Conservation (phyloP, 2,888 invertebrate genomes). For the Tortrix viridana region DNA sequence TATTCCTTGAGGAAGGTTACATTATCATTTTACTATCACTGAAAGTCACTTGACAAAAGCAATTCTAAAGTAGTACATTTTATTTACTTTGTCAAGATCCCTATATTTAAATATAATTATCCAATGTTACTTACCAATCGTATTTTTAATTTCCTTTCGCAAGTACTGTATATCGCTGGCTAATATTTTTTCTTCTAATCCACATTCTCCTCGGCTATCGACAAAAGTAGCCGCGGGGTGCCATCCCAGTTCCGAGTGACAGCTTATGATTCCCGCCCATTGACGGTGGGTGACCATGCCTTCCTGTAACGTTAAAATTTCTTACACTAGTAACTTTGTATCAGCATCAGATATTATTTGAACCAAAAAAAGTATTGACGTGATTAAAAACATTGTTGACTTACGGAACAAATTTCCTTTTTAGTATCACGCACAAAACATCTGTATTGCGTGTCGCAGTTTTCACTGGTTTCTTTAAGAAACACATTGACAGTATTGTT, state of each 20-base stretch:
- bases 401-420: slow-evolving; percentile 68
- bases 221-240: slow-evolving; percentile 88
- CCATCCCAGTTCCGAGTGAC: slow-evolving; percentile 87
- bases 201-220: slow-evolving; percentile 84
- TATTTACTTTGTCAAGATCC: too few species aligned
- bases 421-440: slow-evolving; percentile 78
- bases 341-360: neutral
- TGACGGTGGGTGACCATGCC: slow-evolving; percentile 50
- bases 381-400: slow-evolving; percentile 35
- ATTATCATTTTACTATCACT: too few species aligned
- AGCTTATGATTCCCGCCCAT: slow-evolving; percentile 89
- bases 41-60: too few species aligned
- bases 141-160: slow-evolving; percentile 75
- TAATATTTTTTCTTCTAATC: slow-evolving; percentile 67
- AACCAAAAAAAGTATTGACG: too few species aligned
- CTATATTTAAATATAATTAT: too few species aligned
- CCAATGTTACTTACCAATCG: slow-evolving; percentile 69
- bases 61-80: too few species aligned
- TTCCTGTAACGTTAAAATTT: slow-evolving; percentile 43
- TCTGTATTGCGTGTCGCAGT: slow-evolving; percentile 79
- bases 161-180: slow-evolving; percentile 83
- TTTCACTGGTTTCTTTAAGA: slow-evolving; percentile 72
- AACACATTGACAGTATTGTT: slow-evolving; percentile 80
- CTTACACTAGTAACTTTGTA: neutral
- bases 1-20: too few species aligned